Percentiles rank a stretch among this genome's conserved stretches.
Evolutionary conservation across 2,113 vertebrate genomes (phyloP).

Genomic region (Larimichthys crocea): DNA sequence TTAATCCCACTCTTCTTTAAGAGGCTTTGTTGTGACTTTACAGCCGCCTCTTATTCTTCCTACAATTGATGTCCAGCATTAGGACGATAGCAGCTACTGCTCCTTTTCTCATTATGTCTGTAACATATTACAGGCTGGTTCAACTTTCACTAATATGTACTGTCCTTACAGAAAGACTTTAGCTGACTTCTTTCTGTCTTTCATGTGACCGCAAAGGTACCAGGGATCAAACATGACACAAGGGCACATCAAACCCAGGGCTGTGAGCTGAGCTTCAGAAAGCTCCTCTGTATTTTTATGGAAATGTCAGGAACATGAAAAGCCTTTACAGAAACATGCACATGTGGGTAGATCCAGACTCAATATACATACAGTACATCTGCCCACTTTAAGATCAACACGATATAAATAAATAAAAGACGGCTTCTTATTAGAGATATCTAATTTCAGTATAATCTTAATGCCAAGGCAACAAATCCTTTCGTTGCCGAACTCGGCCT

Average conservation of each 20-base stretch:
- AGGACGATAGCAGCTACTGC: background rate
- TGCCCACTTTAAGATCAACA: background rate
- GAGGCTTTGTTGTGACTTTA: constrained; percentile 13
- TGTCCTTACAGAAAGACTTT: background rate
- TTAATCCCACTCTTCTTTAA: constrained; percentile 9
- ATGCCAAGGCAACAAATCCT: background rate
- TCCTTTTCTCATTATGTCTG: background rate
- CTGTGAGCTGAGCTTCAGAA: background rate
- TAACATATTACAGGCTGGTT: background rate
- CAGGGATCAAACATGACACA: background rate
- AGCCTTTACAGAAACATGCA: background rate
- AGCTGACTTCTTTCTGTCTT: background rate
- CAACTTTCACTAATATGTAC: background rate
- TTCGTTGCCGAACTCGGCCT: background rate
- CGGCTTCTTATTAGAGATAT: background rate
- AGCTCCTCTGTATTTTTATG: background rate
- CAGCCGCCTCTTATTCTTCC: constrained; percentile 3
- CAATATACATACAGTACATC: background rate
- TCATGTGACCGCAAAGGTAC: background rate
- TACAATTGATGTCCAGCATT: background rate
- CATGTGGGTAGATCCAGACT: background rate
- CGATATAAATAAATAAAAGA: background rate
- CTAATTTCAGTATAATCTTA: background rate
- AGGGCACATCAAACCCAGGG: background rate
- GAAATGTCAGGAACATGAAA: background rate